These are phyloP conservation scores for Pegea sp. DNA, from an alignment of 23 tunicate genomes.

Conservation along the genomic window DNA sequence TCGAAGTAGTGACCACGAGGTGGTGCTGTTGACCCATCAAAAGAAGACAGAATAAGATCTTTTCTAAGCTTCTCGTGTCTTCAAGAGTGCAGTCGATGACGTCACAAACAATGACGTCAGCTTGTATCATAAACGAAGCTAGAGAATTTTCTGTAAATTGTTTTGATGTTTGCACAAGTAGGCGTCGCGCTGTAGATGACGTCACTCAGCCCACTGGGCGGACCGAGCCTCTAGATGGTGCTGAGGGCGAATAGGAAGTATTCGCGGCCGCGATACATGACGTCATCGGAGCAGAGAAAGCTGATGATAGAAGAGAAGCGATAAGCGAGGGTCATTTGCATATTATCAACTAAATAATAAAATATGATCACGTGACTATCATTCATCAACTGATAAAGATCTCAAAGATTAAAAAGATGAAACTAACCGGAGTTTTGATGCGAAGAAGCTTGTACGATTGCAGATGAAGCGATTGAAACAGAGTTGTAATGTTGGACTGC, in stretches of 20 bases:
- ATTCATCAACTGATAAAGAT: neutral
- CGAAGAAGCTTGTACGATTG: slow-evolving; percentile 21
- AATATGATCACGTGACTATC: neutral
- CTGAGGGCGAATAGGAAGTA: slow-evolving; percentile 33
- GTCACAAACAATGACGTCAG: no score
- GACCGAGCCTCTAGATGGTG: slow-evolving; percentile 24
- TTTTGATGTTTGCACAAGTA: no score
- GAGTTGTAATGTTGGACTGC: slow-evolving; percentile 7
- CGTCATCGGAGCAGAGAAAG: slow-evolving; percentile 24
- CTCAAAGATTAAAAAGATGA: neutral
- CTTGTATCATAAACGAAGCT: no score
- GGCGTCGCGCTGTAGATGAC: no score
- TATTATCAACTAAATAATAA: no score
- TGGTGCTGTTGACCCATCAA: no score
- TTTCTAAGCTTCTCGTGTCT: no score
- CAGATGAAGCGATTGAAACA: slow-evolving; percentile 15
- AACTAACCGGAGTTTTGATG: slow-evolving; percentile 22
- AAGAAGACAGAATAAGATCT: no score
- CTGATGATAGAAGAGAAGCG: slow-evolving; percentile 2
- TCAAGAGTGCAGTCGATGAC: no score
- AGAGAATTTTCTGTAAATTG: no score
- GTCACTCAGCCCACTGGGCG: slow-evolving; percentile 13
- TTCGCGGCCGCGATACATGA: slow-evolving; percentile 44
- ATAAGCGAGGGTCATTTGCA: no score
- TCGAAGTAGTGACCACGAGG: no score